Evolutionary conservation across 1,140 invertebrate species (phyloP).

Genomic region (Drosophila tani): DNA sequence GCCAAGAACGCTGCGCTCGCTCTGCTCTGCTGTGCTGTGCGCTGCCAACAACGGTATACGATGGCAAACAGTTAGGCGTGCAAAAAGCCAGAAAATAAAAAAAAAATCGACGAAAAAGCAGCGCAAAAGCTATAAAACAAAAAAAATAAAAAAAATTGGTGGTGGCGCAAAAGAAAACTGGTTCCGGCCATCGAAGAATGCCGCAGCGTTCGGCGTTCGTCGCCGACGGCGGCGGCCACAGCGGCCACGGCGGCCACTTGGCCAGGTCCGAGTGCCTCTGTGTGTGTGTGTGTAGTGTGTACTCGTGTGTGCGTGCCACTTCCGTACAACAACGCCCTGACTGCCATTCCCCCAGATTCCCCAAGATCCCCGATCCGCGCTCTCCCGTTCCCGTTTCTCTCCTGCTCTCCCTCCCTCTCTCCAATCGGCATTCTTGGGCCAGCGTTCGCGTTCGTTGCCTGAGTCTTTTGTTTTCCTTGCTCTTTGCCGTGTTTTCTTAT

Average conservation of each 20-base stretch:
- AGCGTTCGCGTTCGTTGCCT: conserved; percentile 73
- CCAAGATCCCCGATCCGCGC: neutral
- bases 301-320: conserved; percentile 67
- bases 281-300: conserved; percentile 7
- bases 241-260: conserved; percentile 55
- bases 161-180: conserved; percentile 74
- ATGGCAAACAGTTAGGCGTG: conserved; percentile 75
- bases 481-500: conserved; percentile 34
- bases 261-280: conserved; percentile 52
- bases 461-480: conserved; percentile 73
- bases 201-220: conserved; percentile 33
- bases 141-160: conserved; percentile 70
- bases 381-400: conserved; percentile 13
- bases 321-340: conserved; percentile 69
- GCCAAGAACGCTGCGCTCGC: conserved; percentile 53
- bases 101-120: conserved; percentile 56
- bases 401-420: conserved; percentile 5
- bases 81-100: conserved; percentile 53
- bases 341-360: conserved; percentile 12
- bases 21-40: conserved; percentile 1
- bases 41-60: conserved; percentile 67
- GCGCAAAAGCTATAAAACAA: conserved; percentile 54
- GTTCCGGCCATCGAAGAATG: conserved; percentile 79
- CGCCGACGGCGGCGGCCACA: conserved; percentile 9
- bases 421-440: conserved; percentile 44